A percentile compares a stretch with the other conserved stretches of the same genome.
Conservation (phyloP, 2,797 vertebrate species). For the Takifugu ocellatus region DNA sequence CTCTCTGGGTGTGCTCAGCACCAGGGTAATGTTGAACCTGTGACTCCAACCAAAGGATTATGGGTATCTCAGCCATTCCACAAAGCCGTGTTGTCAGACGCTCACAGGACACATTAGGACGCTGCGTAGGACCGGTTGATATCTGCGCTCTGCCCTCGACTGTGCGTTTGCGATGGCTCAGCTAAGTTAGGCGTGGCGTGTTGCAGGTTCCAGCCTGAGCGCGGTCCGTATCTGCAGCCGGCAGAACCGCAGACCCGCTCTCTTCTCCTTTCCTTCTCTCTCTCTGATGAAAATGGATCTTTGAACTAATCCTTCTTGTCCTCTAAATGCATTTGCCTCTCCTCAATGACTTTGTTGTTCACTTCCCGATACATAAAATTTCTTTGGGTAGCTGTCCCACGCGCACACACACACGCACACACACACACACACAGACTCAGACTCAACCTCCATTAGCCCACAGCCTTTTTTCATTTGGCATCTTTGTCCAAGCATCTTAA, state of each 20-base stretch:
- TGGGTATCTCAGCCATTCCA: conserved; percentile 65
- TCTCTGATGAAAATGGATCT: conserved; percentile 49
- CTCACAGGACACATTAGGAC: conserved; percentile 60
- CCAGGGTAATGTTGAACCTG: conserved; percentile 55
- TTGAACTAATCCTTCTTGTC: conserved; percentile 53
- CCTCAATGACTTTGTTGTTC: conserved; percentile 1
- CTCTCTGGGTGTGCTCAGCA: conserved; percentile 60
- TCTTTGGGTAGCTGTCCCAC: neutral
- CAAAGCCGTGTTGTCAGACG: conserved; percentile 65
- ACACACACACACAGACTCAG: neutral
- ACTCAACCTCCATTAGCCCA: conserved; percentile 30
- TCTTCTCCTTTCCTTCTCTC: neutral
- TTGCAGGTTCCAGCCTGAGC: conserved; percentile 35
- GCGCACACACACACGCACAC: neutral
- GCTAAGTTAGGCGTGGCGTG: conserved; percentile 58
- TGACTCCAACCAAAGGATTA: conserved; percentile 64
- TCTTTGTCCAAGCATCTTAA: conserved; percentile 24
- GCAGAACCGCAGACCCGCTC: conserved; percentile 42
- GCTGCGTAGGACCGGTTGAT: conserved; percentile 36
- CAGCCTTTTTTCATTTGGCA: conserved; percentile 34
- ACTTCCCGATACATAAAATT: conserved; percentile 10
- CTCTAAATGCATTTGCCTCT: conserved; percentile 45
- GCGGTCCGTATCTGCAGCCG: conserved; percentile 33
- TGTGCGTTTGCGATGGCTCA: conserved; percentile 27
- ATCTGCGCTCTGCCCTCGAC: conserved; percentile 38